A percentile compares a stretch with the other conserved stretches of the same genome.
Conservation (phyloP, 2,797 vertebrate genomes). For the Phoebastria nigripes region DNA sequence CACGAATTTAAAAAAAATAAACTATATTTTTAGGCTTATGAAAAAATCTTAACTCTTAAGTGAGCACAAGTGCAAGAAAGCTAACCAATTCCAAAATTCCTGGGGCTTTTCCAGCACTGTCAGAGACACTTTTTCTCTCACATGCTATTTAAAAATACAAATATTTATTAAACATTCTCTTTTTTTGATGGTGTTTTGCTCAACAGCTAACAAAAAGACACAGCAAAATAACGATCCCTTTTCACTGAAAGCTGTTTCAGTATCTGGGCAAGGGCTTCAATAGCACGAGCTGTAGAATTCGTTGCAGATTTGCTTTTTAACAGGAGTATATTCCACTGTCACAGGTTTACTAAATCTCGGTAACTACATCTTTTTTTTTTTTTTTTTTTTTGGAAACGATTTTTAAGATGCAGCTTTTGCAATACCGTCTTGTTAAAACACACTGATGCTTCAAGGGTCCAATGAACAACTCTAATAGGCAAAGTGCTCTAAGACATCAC, state of each 20-base stretch:
- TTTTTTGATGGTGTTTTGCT: conserved; percentile 32
- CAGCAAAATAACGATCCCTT: conserved; percentile 54
- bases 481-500: conserved; percentile 76
- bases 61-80: conserved; percentile 65
- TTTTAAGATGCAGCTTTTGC: conserved; percentile 53
- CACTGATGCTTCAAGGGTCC: conserved; percentile 57
- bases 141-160: conserved; percentile 64
- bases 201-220: conserved; percentile 54
- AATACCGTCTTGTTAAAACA: conserved; percentile 62
- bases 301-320: conserved; percentile 22
- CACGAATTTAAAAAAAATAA: neutral
- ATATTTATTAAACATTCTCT: conserved; percentile 40
- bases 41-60: conserved; percentile 50
- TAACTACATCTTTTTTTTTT: neutral
- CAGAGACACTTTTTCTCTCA: conserved; percentile 37
- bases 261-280: conserved; percentile 20
- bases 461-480: conserved; percentile 48
- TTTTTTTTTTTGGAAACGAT: neutral
- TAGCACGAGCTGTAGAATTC: neutral
- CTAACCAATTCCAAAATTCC: conserved; percentile 51
- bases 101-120: conserved; percentile 48
- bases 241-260: conserved; percentile 11
- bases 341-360: neutral
- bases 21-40: conserved; percentile 36
- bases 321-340: conserved; percentile 64